Conservation (phyloP, 2,888 invertebrate genomes). For the Molorchus minor region DNA sequence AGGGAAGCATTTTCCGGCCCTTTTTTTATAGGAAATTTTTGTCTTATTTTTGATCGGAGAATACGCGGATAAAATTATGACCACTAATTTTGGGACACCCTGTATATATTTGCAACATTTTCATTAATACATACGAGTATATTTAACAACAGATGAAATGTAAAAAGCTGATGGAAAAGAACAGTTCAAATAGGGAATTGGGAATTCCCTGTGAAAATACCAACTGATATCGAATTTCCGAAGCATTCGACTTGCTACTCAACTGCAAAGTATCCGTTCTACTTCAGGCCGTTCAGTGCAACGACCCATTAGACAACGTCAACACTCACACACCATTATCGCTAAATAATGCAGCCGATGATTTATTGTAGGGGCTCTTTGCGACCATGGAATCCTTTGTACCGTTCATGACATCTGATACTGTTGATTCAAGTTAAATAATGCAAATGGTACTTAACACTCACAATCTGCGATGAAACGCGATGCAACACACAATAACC, state of each 20-base stretch:
- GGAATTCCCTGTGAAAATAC: not conserved
- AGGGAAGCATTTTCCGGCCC: too few relatives aligned
- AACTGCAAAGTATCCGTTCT: not conserved
- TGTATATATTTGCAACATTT: not conserved
- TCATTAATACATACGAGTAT: too few relatives aligned
- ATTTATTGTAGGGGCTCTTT: slow-evolving; percentile 19
- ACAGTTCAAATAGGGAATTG: not conserved
- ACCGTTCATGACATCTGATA: slow-evolving; percentile 24
- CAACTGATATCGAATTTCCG: not conserved
- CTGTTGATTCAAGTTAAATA: slow-evolving; percentile 27
- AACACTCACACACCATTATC: slow-evolving; percentile 14
- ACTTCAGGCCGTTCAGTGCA: slow-evolving; percentile 14
- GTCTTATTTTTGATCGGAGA: too few relatives aligned
- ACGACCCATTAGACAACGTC: slow-evolving; percentile 16
- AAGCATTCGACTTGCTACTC: not conserved
- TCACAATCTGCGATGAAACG: slow-evolving; percentile 17
- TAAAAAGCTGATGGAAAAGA: too few relatives aligned
- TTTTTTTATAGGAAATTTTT: too few relatives aligned
- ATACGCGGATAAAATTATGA: too few relatives aligned
- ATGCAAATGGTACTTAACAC: slow-evolving; percentile 25
- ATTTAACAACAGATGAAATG: too few relatives aligned
- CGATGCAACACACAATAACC: slow-evolving; percentile 6
- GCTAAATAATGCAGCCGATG: slow-evolving; percentile 26
- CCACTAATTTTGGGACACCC: too few relatives aligned
- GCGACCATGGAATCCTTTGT: slow-evolving; percentile 14